Percentiles rank a stretch among this genome's conserved stretches.
These are phyloP conservation scores for Pipra filicauda DNA, from an alignment of 2,113 vertebrate species.

Conservation along the genomic window DNA sequence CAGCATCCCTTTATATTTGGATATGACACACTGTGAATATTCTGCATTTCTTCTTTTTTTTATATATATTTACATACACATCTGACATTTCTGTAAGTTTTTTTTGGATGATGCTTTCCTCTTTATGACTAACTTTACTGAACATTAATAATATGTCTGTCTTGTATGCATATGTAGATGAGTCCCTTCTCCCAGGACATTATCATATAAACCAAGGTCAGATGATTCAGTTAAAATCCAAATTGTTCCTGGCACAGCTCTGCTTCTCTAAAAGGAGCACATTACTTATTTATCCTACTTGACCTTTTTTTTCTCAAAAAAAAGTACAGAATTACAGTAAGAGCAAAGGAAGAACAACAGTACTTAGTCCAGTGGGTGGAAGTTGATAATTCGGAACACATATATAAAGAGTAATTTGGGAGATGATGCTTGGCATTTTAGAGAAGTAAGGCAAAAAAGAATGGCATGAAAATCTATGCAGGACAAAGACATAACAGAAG, in stretches of 20 bases:
- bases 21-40: not conserved
- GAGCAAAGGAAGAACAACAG: not conserved
- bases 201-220: not conserved
- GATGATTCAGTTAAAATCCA: slow-evolving; percentile 10
- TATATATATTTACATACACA: not conserved
- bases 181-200: not conserved
- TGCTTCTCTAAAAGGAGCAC: not conserved
- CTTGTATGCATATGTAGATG: not conserved
- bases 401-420: not conserved
- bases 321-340: not conserved
- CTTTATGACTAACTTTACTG: slow-evolving; percentile 1
- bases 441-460: not conserved
- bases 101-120: not conserved
- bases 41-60: not conserved
- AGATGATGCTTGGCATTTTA: not conserved
- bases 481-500: not conserved
- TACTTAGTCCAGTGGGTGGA: not conserved
- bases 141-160: not conserved
- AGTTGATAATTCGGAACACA: not conserved
- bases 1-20: not conserved
- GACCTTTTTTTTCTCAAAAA: not conserved
- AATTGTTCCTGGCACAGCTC: slow-evolving; percentile 1
- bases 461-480: not conserved
- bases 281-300: slow-evolving; percentile 11
- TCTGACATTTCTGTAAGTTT: not conserved